These are phyloP conservation scores for Ischnura elegans DNA, from an alignment of 2,888 invertebrate species.

Conservation along the genomic window DNA sequence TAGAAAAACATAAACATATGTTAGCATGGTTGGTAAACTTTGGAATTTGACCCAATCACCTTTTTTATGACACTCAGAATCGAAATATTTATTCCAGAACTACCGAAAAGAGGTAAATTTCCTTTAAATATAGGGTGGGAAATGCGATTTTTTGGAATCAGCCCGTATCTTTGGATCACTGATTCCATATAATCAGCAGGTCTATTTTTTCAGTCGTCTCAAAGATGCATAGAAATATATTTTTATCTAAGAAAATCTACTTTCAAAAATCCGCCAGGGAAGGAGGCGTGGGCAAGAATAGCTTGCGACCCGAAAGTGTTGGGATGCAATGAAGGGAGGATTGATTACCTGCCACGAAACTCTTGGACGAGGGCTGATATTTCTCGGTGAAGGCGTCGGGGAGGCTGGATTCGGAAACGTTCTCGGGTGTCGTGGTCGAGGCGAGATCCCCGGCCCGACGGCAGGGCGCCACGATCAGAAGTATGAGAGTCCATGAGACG, in stretches of 20 bases:
- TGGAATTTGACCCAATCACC: not conserved
- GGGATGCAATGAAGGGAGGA: no score
- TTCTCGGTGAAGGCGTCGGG: constrained; percentile 19
- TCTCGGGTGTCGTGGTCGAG: not conserved
- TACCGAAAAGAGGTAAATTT: not conserved
- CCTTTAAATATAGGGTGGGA: not conserved
- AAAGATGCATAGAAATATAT: not conserved
- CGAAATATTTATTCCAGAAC: not conserved
- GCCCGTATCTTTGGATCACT: not conserved
- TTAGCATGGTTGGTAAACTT: not conserved
- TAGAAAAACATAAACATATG: constrained; percentile 34
- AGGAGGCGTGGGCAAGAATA: not conserved
- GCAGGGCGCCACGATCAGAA: constrained; percentile 57
- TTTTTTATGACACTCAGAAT: not conserved
- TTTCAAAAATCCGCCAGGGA: not conserved
- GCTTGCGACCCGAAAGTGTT: not conserved
- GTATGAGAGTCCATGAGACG: constrained; percentile 34
- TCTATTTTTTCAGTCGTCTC: not conserved
- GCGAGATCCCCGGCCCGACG: constrained; percentile 48
- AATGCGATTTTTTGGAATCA: not conserved
- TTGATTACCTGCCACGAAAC: constrained; percentile 46
- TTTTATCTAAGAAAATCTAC: not conserved
- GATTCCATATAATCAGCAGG: no score
- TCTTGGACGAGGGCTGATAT: constrained; percentile 45
- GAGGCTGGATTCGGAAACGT: not conserved